Base-by-base conservation (phyloP, 2,113 vertebrate genomes). In the Crotalus tigris region DNA sequence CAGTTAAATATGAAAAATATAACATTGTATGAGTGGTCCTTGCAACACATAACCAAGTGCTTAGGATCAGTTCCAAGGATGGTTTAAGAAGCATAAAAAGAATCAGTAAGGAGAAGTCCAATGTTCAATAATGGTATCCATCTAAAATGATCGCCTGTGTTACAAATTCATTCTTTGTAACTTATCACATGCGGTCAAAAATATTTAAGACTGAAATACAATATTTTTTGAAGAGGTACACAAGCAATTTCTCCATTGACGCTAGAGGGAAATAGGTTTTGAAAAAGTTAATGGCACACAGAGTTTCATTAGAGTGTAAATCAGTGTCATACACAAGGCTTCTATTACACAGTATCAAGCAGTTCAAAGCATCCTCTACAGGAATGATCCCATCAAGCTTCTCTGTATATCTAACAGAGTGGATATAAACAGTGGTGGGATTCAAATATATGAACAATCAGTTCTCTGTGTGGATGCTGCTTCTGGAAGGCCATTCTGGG, bases 191-290 rank as follows among this genome's bases (percentile, higher is more conserved):
- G 49, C 19, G 33, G 7, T 93, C 91, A 91, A 87, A 23, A 69
- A 92, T 39, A 46, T 85, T 58, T 89, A 92, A 5, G 87, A 46
- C 12, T 87, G 23, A 92, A 91, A 59, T 81, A 91, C 93, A 58
- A 64, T 57, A 61, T 33, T 81, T 33, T 23, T 39, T 11, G 85
- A 39, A 93, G 89, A 87, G 17, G 0, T 39, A 89, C 85, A 17
- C 69, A 55, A 88, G 1, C 5, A 89, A 64, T 89, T 19, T 91
- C 5, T 2, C 6, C 26, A 13, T 88, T 21, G 85, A 95, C 17
- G 89, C 44, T 91, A 21, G 19, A 54, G 44, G 51, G 46, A 10
- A 59, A 86, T 11, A 33, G 12, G 85, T 90, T 85, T 86, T 75
- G 81, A 57, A 93, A 85, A 53, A 53, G 19, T 75, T 85, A 90